These are phyloP conservation scores for Tenualosa thibaudeaui DNA, from an alignment of 2,797 vertebrate species.

Conservation along the genomic window DNA sequence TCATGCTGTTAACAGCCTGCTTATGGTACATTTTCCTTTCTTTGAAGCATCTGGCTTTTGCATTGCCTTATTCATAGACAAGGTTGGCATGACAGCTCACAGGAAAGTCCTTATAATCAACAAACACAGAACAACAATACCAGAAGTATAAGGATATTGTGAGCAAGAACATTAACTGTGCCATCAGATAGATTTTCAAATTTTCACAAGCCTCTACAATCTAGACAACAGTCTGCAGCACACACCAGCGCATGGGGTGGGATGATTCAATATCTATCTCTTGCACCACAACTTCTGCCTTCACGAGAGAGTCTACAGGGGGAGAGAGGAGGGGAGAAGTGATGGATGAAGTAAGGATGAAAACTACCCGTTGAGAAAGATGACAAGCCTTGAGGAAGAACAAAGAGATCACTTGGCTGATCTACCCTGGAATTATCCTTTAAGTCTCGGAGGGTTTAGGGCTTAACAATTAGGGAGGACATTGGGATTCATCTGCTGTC, in stretches of 20 bases:
- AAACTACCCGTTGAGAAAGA: constrained; percentile 10
- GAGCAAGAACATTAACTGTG: background rate
- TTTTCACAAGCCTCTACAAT: background rate
- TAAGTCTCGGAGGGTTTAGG: no score
- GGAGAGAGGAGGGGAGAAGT: background rate
- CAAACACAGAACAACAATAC: background rate
- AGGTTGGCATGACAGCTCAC: background rate
- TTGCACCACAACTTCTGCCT: background rate
- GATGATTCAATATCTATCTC: background rate
- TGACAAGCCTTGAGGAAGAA: background rate
- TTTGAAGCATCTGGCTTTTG: background rate
- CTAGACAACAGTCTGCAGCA: background rate
- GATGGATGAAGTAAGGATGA: background rate
- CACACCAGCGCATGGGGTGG: background rate
- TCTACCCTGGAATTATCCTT: no score
- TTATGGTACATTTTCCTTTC: background rate
- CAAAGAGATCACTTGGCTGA: background rate
- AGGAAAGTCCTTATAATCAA: no score
- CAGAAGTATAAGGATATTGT: background rate
- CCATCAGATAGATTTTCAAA: background rate
- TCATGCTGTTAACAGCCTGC: background rate
- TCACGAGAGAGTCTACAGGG: background rate
- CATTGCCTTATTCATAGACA: background rate
- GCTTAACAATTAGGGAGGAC: background rate
- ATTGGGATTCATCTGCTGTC: no score